phyloP scores from a whole-genome alignment of 2,888 invertebrate species.

The Mesoligia furuncula region DNA sequence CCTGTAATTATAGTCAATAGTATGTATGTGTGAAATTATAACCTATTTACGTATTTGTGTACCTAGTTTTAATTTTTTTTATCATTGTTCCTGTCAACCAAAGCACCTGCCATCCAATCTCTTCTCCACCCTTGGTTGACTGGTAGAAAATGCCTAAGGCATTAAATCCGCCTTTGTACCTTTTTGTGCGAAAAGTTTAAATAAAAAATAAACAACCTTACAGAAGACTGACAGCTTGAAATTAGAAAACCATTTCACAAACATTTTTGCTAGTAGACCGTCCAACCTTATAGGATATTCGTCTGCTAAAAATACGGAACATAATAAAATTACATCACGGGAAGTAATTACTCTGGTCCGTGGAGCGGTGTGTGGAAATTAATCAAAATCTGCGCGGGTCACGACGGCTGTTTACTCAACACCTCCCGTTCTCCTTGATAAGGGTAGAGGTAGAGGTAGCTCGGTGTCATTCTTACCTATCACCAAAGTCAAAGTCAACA shows the following conservation, averaged over 20 bases:
- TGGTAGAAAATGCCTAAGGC: too few species aligned
- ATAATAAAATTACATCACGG: conserved; percentile 47
- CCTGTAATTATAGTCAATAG: too few species aligned
- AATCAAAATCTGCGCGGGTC: conserved; percentile 64
- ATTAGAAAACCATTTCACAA: conserved; percentile 16
- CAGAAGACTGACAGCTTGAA: conserved; percentile 26
- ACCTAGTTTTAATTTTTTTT: too few species aligned
- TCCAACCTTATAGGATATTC: not conserved
- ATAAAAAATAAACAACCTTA: too few species aligned
- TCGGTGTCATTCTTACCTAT: conserved; percentile 35
- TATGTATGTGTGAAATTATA: too few species aligned
- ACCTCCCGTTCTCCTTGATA: conserved; percentile 47
- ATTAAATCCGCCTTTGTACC: too few species aligned
- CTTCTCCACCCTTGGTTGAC: too few species aligned
- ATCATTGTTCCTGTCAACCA: too few species aligned
- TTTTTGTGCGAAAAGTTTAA: too few species aligned
- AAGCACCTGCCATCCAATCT: too few species aligned
- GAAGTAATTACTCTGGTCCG: conserved; percentile 59
- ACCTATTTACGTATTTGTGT: too few species aligned
- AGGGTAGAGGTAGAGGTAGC: conserved; percentile 47
- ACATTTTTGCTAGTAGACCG: not conserved
- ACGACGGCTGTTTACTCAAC: conserved; percentile 56
- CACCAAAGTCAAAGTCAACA: not conserved
- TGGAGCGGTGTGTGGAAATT: conserved; percentile 60
- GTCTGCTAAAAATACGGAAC: conserved; percentile 7